Percentiles rank a stretch among this genome's conserved stretches.
phyloP scores from a whole-genome alignment of 2,888 invertebrate species.

The Lasioglossum oenotherae region DNA sequence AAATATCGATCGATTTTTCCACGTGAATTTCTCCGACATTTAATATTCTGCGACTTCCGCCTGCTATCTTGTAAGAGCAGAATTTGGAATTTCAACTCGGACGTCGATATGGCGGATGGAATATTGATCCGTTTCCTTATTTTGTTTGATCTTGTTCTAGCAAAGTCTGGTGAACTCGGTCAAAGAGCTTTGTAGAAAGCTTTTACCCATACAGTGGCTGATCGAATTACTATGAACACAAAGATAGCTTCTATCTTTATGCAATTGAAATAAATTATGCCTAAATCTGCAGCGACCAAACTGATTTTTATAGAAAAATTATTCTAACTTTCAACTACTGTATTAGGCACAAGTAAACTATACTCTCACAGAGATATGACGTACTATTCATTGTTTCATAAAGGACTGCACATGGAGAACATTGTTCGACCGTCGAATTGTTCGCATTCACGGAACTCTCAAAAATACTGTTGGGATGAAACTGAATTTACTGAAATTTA shows the following conservation, averaged over 20 bases:
- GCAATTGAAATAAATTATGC: background rate
- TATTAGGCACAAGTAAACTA: background rate
- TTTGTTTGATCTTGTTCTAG: background rate
- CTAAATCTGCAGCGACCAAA: background rate
- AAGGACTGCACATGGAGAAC: background rate
- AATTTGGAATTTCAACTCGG: slow-evolving; percentile 5
- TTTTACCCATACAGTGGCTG: background rate
- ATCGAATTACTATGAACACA: background rate
- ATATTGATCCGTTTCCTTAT: background rate
- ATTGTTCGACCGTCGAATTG: background rate
- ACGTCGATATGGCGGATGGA: background rate
- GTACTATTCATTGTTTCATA: background rate
- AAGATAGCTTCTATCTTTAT: too few species aligned
- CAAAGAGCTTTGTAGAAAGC: background rate
- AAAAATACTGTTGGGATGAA: background rate
- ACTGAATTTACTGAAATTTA: background rate
- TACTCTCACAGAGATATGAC: background rate
- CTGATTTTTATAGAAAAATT: background rate
- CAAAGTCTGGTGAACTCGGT: background rate
- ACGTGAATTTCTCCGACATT: background rate
- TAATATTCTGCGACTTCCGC: background rate
- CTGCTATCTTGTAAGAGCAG: background rate
- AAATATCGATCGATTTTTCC: background rate
- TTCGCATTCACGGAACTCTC: background rate
- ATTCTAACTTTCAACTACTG: background rate